Conservation (phyloP, 1,140 invertebrate species). For the Drosophila arawakana region DNA sequence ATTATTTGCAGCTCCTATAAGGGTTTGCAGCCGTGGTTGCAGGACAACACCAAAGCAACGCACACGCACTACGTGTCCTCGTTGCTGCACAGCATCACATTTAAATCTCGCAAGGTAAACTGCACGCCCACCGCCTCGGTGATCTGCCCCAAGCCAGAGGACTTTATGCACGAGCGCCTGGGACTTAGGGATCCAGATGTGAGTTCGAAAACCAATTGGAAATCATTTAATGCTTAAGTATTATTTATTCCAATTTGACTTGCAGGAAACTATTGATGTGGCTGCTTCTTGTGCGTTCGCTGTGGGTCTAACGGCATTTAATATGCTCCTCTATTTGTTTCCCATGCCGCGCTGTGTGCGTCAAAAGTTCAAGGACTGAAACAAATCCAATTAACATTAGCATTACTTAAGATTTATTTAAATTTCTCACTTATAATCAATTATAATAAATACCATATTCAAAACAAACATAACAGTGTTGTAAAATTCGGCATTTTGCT, state of each 20-base stretch:
- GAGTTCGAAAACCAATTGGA: slow-evolving; percentile 53
- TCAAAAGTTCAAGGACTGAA: slow-evolving; percentile 94
- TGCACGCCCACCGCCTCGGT: slow-evolving; percentile 78
- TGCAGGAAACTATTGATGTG: slow-evolving; percentile 86
- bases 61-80: slow-evolving; percentile 91
- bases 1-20: slow-evolving; percentile 86
- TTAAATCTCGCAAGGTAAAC: slow-evolving; percentile 84
- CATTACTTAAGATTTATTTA: slow-evolving; percentile 7
- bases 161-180: slow-evolving; percentile 81
- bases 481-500: background rate
- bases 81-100: slow-evolving; percentile 89
- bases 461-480: background rate
- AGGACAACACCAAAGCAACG: slow-evolving; percentile 91
- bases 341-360: slow-evolving; percentile 94
- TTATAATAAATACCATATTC: background rate
- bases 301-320: slow-evolving; percentile 91
- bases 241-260: background rate
- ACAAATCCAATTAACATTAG: slow-evolving; percentile 8
- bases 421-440: slow-evolving; percentile 1
- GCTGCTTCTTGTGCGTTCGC: slow-evolving; percentile 94
- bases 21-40: slow-evolving; percentile 91
- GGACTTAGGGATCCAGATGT: slow-evolving; percentile 84
- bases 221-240: slow-evolving; percentile 18
- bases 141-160: slow-evolving; percentile 79
- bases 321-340: slow-evolving; percentile 93